Evolutionary conservation across 2,797 vertebrate genomes (phyloP).

Genomic region (Chloroceryle amazona): DNA sequence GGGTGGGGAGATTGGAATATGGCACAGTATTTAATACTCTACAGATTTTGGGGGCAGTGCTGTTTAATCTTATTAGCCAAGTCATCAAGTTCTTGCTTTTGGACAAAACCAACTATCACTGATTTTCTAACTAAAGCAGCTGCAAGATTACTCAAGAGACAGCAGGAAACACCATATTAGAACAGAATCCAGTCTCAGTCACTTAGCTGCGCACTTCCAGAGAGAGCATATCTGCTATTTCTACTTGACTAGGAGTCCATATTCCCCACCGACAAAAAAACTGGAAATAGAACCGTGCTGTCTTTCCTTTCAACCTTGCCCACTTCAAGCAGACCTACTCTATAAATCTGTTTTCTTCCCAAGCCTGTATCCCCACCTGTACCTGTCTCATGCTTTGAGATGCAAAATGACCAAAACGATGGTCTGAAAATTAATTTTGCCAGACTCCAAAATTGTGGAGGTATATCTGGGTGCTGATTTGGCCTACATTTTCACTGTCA

Average conservation of each 20-base stretch:
- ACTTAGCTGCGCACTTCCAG: constrained; percentile 1
- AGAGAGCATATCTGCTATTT: neutral
- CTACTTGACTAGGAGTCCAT: neutral
- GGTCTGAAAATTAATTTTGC: neutral
- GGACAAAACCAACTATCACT: constrained; percentile 12
- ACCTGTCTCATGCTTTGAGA: neutral
- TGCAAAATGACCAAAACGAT: neutral
- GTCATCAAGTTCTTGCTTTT: neutral
- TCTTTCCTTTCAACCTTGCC: neutral
- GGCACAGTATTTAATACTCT: neutral
- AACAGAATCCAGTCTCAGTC: neutral
- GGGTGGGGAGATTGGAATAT: neutral
- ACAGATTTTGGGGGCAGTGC: neutral
- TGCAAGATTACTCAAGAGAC: constrained; percentile 11
- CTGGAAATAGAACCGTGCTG: neutral
- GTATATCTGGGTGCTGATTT: neutral
- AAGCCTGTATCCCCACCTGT: neutral
- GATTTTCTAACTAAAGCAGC: constrained; percentile 49
- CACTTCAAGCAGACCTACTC: neutral
- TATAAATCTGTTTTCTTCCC: neutral
- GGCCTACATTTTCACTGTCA: neutral
- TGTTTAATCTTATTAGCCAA: constrained; percentile 17
- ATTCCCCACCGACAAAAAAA: neutral
- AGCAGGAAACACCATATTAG: neutral
- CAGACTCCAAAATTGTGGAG: neutral